Base-by-base conservation (phyloP, 2,113 vertebrate genomes). In the Pipra filicauda region DNA sequence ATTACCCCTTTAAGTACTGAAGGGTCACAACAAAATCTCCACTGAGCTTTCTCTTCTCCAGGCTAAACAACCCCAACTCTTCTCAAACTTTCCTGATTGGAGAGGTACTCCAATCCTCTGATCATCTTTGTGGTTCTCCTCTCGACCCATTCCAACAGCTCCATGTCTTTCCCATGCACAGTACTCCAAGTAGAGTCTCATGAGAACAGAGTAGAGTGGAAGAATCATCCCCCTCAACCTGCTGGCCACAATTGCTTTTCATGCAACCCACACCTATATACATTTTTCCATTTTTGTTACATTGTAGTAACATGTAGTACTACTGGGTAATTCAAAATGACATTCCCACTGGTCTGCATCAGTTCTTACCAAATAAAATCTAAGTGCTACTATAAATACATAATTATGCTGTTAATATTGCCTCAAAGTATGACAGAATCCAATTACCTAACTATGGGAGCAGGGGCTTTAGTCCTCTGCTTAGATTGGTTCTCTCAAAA, bases 151-250 rank as follows among this genome's bases (percentile, higher is more conserved):
- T 65, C 44, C n/a, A 73, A 23, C 35, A 67, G 20, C 16, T 61
- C 57, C 14, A 13, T 4, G 17, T n/a, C 33, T 4, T 49, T 67
- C 8, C 6, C 7, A 2, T 8, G 3, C 6, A 6, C 39, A 39
- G 14, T 12, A 8, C 22, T 77, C 2, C 28, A 41, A 59, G 46
- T 37, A 19, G 22, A n/a, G 23, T 77, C 22, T 61, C 59, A n/a
- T 3, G 2, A 58, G 28, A 26, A 22, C 4, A 1, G 31, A 35
- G 8, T 1, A 52, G 4, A 65, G 27, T 15, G 6, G 30, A 3
- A 73, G 11, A 31, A 44, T 55, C 33, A 26, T 20, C 15, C 49
- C 52, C 21, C 33, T 39, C 0, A 0, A 52, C 11, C 24, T 58
- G 18, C 62, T 35, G 33, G n/a, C 8, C 51, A 24, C 1, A 0